Base-by-base conservation (phyloP, 2,797 vertebrate species). In the Melopsittacus undulatus region DNA sequence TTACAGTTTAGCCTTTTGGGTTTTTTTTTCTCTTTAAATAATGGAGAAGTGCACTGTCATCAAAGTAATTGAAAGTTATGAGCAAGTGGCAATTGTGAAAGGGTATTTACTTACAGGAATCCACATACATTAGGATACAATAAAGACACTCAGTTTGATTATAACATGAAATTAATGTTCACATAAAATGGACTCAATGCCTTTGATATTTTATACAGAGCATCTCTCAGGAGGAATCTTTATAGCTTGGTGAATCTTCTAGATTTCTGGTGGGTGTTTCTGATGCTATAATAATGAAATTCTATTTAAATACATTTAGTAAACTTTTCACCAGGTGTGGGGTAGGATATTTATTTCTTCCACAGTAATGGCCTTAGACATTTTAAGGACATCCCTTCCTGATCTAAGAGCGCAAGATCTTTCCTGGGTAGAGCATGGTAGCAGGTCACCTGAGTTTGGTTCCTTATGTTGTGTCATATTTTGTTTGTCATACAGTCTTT, bases 91-190 rank as follows among this genome's bases (percentile, higher is more conserved):
- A 87, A 22, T 46, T 78, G 34, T 83, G 54, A 88, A 92, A 91
- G 26, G 78, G 2, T 91, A 54, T 91, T 96, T 96, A 87, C 88
- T 95, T 94, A 89, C 77, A 94, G 90, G 86, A 96, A 94, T 77
- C 72, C 36, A 30, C 45, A 85, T 70, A 42, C 87, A 67, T 88
- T 89, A 87, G 32, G n/a, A 27, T 81, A 67, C 75, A 84, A 91
- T 84, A 90, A 79, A 81, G 62, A 46, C 61, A 79, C 21, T 83
- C 1, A 5, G 12, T 87, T 82, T 83, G 80, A 90, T 90, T 51
- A 46, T 91, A 92, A 68, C 21, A 40, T 61, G 56, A 91, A 90
- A 79, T 89, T 84, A 91, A 42, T 72, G 56, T 68, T 87, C 80
- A 34, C 63, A 80, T 89, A 87, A 92, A 96, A 68, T 32, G 9